Conservation (phyloP, 2,797 vertebrate genomes). For the Tympanoctomys barrerae region DNA sequence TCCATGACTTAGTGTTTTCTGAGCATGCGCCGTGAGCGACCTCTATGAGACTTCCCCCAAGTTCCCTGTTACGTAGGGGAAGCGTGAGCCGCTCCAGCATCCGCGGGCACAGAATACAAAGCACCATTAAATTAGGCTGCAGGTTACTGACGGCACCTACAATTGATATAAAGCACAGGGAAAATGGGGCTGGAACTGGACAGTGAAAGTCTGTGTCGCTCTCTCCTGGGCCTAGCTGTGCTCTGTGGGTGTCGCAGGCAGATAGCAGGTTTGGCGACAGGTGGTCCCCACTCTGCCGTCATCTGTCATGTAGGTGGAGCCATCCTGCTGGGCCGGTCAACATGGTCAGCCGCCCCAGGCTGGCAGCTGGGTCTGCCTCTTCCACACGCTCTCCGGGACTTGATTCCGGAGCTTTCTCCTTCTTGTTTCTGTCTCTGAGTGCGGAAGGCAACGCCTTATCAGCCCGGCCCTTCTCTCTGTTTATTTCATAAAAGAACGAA, state of each 20-base stretch:
- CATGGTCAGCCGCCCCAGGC: background rate
- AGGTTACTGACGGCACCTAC: background rate
- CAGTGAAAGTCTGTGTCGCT: background rate
- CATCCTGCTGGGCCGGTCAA: background rate
- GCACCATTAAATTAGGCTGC: background rate
- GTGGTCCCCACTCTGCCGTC: background rate
- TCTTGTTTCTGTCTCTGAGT: background rate
- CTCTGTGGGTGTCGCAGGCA: background rate
- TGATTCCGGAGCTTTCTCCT: background rate
- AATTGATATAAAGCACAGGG: background rate
- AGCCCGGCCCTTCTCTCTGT: background rate
- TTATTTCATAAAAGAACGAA: slow-evolving; percentile 34
- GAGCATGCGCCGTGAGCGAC: background rate
- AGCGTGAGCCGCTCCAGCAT: background rate
- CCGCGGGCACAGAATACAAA: background rate
- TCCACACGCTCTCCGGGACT: background rate
- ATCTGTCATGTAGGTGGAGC: background rate
- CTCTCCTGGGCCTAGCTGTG: background rate
- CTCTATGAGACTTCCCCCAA: background rate
- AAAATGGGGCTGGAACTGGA: background rate
- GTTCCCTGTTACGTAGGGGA: background rate
- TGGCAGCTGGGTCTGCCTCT: background rate
- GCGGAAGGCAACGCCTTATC: background rate
- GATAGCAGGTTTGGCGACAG: background rate
- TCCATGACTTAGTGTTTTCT: background rate